phyloP scores from a whole-genome alignment of 2,888 invertebrate genomes.

The Dasypogon diadema region DNA sequence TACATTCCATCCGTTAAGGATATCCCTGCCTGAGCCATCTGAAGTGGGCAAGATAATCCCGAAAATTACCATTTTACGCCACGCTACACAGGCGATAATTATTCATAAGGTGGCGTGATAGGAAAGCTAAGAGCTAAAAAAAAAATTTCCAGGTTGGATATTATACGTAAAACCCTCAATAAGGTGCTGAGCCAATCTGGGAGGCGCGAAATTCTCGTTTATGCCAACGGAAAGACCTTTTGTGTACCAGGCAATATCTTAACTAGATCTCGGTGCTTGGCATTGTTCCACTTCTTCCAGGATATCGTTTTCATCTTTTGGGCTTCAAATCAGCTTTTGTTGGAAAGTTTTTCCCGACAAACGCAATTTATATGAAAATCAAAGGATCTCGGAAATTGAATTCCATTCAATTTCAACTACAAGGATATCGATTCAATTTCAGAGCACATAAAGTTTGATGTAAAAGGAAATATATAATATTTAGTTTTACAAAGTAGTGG shows the following conservation, averaged over 20 bases:
- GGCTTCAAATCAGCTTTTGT: conserved; percentile 29
- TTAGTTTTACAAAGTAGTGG: too few species aligned
- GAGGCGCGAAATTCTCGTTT: conserved; percentile 9
- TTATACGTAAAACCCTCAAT: conserved; percentile 35
- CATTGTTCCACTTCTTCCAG: conserved; percentile 40
- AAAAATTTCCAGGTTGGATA: conserved; percentile 36
- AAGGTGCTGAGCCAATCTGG: conserved; percentile 27
- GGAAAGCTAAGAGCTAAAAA: conserved; percentile 34
- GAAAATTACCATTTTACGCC: conserved; percentile 50
- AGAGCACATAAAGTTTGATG: too few species aligned
- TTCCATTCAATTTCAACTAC: conserved; percentile 30
- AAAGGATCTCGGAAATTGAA: conserved; percentile 45
- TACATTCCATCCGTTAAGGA: conserved; percentile 36
- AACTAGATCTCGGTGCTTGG: conserved; percentile 51
- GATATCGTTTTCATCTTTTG: conserved; percentile 13
- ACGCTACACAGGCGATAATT: conserved; percentile 45
- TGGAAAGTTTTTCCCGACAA: conserved; percentile 40
- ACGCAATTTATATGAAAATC: conserved; percentile 49
- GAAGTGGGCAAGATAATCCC: conserved; percentile 48
- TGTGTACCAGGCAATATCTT: conserved; percentile 49
- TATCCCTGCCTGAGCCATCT: conserved; percentile 1
- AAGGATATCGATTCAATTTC: conserved; percentile 32
- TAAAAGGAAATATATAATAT: too few species aligned
- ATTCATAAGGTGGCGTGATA: conserved; percentile 51
- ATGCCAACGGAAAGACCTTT: conserved; percentile 25